A percentile compares a stretch with the other conserved stretches of the same genome.
phyloP scores from a whole-genome alignment of 2,888 invertebrate species.

The Polydrusus cervinus region DNA sequence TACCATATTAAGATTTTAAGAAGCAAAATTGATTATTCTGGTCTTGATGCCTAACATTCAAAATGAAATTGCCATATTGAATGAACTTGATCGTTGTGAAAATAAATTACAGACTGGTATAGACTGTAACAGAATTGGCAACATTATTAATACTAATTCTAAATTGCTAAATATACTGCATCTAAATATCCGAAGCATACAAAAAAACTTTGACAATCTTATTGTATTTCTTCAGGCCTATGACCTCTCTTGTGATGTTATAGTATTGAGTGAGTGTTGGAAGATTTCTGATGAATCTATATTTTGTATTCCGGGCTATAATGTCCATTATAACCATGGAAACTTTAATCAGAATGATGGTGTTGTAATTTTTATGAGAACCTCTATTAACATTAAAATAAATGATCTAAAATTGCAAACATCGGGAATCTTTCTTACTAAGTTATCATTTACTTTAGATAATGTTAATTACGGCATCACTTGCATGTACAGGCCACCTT shows the following conservation, averaged over 20 bases:
- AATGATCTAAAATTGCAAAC: conserved; percentile 19
- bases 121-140: conserved; percentile 23
- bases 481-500: conserved; percentile 27
- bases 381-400: conserved; percentile 14
- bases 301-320: conserved; percentile 3
- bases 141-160: conserved; percentile 10
- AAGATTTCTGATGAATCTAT: not conserved
- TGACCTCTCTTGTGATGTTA: conserved; percentile 5
- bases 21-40: conserved; percentile 39
- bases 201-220: conserved; percentile 13
- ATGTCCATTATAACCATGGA: not conserved
- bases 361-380: conserved; percentile 11
- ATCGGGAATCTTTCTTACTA: conserved; percentile 19
- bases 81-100: not conserved
- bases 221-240: conserved; percentile 1
- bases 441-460: conserved; percentile 10
- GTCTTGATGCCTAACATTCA: conserved; percentile 6
- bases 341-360: conserved; percentile 18
- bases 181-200: conserved; percentile 12
- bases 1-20: conserved; percentile 35
- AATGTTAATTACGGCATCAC: conserved; percentile 25
- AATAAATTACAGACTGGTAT: conserved; percentile 1
- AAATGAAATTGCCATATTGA: conserved; percentile 15
- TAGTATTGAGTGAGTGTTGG: conserved; percentile 6
- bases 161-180: conserved; percentile 20